Conservation (phyloP, 2,797 vertebrate genomes). For the Eurystomus glaucurus region DNA sequence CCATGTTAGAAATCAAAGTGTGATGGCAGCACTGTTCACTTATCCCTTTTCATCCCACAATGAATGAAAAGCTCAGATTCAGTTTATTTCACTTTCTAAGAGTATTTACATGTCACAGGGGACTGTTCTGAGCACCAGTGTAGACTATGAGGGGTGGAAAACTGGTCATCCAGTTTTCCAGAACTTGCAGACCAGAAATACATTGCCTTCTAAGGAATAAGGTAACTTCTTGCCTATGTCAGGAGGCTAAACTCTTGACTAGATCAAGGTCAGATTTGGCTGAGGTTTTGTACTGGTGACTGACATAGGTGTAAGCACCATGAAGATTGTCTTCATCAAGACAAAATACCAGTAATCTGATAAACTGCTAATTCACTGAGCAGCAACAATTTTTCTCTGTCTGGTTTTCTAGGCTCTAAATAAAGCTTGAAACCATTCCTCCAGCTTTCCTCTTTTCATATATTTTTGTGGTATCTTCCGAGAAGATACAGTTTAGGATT, state of each 20-base stretch:
- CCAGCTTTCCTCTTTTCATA: background rate
- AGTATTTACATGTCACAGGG: background rate
- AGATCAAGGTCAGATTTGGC: background rate
- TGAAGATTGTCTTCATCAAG: background rate
- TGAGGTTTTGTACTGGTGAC: background rate
- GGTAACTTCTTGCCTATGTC: background rate
- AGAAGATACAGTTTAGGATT: background rate
- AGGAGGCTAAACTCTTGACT: background rate
- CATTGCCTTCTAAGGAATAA: background rate
- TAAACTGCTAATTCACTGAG: background rate
- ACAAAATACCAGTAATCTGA: background rate
- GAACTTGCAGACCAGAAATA: background rate
- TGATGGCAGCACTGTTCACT: background rate
- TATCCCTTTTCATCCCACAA: background rate
- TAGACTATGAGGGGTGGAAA: background rate
- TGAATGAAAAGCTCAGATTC: background rate
- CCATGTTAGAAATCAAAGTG: background rate
- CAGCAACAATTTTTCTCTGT: background rate
- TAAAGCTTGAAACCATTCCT: background rate
- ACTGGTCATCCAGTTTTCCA: background rate
- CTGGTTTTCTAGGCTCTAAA: background rate
- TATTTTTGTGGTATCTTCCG: background rate
- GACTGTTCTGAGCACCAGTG: background rate
- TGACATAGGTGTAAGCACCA: rapidly evolving
- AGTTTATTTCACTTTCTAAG: background rate